Base-by-base conservation (phyloP, 1,140 invertebrate genomes). In the Drosophila arizonae region DNA sequence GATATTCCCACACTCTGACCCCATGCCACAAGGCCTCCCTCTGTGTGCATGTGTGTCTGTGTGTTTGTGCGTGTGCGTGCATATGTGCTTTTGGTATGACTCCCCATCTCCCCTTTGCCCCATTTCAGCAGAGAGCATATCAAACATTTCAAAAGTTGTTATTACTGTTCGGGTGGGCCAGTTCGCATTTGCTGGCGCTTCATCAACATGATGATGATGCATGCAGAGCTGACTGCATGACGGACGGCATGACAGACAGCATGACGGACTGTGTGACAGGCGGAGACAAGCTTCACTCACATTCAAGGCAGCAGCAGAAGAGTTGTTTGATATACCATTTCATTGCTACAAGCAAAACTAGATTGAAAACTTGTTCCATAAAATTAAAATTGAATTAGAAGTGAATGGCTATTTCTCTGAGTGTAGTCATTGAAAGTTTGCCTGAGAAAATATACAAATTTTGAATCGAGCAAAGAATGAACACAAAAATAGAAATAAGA, bases 71-170 rank as follows among this genome's bases (percentile, higher is more conserved):
- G 43, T 39, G 17, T 15, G 26, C 30, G 52, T 21, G n/a, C 43
- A 10, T 13, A 24, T 43, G 52, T 17, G 39, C 55, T 41, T 45
- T 46, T 55, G 33, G 33, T 33, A 33, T 11, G n/a, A 17, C 17
- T 17, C 17, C 63, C 36, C 4, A 36, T 33, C 41, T 48, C 33
- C n/a, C 65, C 57, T 28, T 52, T n/a, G 24, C 17, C 33, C 21
- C 33, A 41, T 36, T 62, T 55, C 21, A 17, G 45, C 17, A 13
- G 52, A 33, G 46, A 43, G 61, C 61, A 57, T 71, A 65, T 65
- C 68, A 70, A 46, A 43, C 68, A 65, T 65, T 65, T 48, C 46
- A 52, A 50, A 57, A 72, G 46, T 52, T 72, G 54, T 57, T 58
- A 72, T 72, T 65, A 57, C 62, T 65, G 13, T 51, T 33, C 54